Evolutionary conservation across 1,140 invertebrate genomes (phyloP).

Genomic region (Hylaeus anthracinus): DNA sequence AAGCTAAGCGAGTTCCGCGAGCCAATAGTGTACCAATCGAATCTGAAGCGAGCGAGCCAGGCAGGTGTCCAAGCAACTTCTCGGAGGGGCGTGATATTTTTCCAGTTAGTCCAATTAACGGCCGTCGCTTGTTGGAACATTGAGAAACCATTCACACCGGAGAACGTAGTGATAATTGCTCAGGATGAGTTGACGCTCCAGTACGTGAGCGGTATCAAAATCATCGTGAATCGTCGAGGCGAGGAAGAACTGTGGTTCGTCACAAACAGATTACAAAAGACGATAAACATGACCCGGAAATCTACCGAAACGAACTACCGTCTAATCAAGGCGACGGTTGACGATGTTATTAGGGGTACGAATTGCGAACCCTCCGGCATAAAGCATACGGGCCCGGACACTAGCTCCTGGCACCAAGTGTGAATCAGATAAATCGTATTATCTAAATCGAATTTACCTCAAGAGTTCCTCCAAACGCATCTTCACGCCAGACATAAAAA

Average conservation of each 20-base stretch:
- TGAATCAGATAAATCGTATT: conserved; percentile 58
- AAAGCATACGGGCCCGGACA: conserved; percentile 61
- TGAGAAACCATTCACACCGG: conserved; percentile 82
- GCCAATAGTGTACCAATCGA: conserved; percentile 75
- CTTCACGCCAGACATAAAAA: neutral
- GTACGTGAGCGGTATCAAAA: conserved; percentile 84
- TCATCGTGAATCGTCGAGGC: conserved; percentile 70
- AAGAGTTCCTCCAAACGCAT: neutral
- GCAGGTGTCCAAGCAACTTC: conserved; percentile 78
- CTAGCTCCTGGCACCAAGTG: conserved; percentile 68
- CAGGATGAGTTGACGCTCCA: conserved; percentile 83
- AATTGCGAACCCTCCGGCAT: conserved; percentile 69
- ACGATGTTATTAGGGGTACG: conserved; percentile 77
- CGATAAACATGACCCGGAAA: conserved; percentile 75
- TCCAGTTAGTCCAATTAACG: conserved; percentile 85
- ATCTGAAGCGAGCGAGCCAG: conserved; percentile 75
- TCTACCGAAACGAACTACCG: conserved; percentile 76
- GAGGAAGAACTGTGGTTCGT: conserved; percentile 79
- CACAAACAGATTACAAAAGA: conserved; percentile 78
- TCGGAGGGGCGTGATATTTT: conserved; percentile 84
- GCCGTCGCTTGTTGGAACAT: conserved; percentile 88
- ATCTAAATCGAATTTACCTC: conserved; percentile 25
- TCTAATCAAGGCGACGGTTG: conserved; percentile 73
- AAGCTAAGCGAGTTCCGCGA: conserved; percentile 70
- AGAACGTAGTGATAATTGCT: conserved; percentile 83